A percentile compares a stretch with the other conserved stretches of the same genome.
Conservation (phyloP, 2,888 invertebrate species). For the Zele albiditarsus region DNA sequence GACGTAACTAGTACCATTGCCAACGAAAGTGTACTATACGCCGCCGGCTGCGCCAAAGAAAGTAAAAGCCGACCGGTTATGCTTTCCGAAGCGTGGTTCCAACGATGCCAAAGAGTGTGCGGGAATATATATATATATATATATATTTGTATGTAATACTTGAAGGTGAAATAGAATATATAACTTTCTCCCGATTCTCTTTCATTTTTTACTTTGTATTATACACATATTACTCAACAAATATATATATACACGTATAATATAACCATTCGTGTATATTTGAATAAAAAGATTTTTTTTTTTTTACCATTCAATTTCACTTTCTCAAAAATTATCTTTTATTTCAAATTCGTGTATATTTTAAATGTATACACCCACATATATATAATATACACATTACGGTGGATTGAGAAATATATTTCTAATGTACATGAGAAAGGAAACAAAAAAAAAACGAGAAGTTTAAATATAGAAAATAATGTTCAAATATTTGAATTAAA, state of each 20-base stretch:
- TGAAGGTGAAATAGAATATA: slow-evolving; percentile 21
- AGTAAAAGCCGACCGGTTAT: slow-evolving; percentile 33
- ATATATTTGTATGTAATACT: neutral
- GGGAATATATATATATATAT: slow-evolving; percentile 25
- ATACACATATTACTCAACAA: slow-evolving; percentile 9
- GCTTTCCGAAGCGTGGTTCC: neutral
- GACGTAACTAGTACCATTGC: slow-evolving; percentile 72
- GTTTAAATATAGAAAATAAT: too few relatives aligned
- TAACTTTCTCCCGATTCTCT: slow-evolving; percentile 29
- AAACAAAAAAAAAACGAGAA: too few relatives aligned
- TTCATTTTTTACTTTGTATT: neutral
- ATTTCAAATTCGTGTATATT: neutral
- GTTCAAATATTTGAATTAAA: too few relatives aligned
- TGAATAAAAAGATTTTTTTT: neutral
- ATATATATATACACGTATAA: neutral
- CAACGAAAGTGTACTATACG: slow-evolving; percentile 63
- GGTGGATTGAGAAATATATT: neutral
- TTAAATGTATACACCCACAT: neutral
- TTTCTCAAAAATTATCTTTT: slow-evolving; percentile 12
- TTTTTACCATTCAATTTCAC: slow-evolving; percentile 19
- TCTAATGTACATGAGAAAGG: too few relatives aligned
- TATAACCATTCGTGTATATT: neutral
- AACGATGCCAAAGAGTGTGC: slow-evolving; percentile 19
- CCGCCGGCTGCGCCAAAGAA: slow-evolving; percentile 39
- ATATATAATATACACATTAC: neutral